Base-by-base conservation (phyloP, 2,113 vertebrate genomes). In the Strix aluco region DNA sequence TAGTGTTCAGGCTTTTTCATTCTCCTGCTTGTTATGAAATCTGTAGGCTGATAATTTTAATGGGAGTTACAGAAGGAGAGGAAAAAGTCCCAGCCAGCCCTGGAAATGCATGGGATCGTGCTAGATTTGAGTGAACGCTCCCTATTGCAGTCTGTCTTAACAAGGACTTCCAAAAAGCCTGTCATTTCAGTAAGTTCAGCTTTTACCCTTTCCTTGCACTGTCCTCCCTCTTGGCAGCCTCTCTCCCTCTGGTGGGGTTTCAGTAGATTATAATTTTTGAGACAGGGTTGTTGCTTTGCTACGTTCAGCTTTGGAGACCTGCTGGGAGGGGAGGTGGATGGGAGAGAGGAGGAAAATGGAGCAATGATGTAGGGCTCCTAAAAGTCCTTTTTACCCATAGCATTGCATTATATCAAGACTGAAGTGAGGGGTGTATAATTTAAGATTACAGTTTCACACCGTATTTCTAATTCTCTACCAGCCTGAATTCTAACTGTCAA, bases 21-120 rank as follows among this genome's bases (percentile, higher is more conserved):
- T 95, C 87, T 79, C 52, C 54, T 86, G 40, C 73, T 85, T 82
- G 81, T 96, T 96, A 91, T 85, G 96, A 96, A 97, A 96, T 94
- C 85, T 77, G 94, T 96, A 93, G 92, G 94, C 87, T 94, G 94
- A 80, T 93, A 72, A 93, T 96, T 97, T 97, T 95, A 91, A 77
- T 93, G 70, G 42, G 92, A 97, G 74, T 95, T 96, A 61, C 66
- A 54, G 66, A 58, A 91, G 70, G 66, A 91, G 61, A 95, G 61
- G 61, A 65, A 36, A 55, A 92, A 77, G 42, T 94, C 82, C 32
- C 55, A 91, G 36, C 61, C 55, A 63, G 74, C 40, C 44, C 62
- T 92, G 73, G 54, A 96, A 94, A 94, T 91, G 62, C 25, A 80
- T 22, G n/a, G 66, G 44, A 81, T 82, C 2, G 0, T 57, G 42